Conservation (phyloP, 23 tunicate species). For the Clavelina lepadiformis region DNA sequence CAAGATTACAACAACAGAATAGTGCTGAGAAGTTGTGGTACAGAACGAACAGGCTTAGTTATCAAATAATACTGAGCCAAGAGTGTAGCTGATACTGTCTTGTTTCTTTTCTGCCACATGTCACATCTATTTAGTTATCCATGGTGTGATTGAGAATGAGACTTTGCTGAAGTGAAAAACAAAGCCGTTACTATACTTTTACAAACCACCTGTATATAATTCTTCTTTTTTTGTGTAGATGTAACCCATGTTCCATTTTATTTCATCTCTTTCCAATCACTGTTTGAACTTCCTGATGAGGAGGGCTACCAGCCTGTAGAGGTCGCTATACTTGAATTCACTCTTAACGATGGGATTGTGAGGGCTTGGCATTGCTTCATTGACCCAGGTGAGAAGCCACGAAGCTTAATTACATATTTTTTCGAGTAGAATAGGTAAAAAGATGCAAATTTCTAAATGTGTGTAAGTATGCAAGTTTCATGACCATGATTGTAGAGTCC, state of each 20-base stretch:
- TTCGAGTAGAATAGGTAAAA: no score
- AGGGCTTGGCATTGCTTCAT: conserved; percentile 64
- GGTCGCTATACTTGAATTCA: conserved; percentile 68
- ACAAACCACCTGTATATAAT: neutral
- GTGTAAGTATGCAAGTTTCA: no score
- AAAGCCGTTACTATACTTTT: neutral
- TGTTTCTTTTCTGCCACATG: neutral
- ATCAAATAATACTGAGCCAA: no score
- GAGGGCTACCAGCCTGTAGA: conserved; percentile 92
- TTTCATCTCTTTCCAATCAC: conserved; percentile 70
- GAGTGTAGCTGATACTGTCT: neutral
- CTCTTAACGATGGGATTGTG: conserved; percentile 52
- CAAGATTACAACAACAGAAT: no score
- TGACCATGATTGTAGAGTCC: no score
- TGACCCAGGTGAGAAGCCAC: conserved; percentile 77
- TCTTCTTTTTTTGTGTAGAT: conserved; percentile 4
- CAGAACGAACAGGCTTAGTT: no score
- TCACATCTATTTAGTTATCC: neutral
- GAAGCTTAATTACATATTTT: no score
- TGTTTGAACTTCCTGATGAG: conserved; percentile 85
- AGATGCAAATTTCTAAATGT: no score
- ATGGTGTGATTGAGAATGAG: no score
- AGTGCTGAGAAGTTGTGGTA: no score
- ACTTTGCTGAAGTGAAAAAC: no score
- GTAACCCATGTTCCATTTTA: conserved; percentile 49